Percentiles rank a stretch among this genome's conserved stretches.
phyloP scores from a whole-genome alignment of 2,113 vertebrate genomes.

The Zosterops japonicus region DNA sequence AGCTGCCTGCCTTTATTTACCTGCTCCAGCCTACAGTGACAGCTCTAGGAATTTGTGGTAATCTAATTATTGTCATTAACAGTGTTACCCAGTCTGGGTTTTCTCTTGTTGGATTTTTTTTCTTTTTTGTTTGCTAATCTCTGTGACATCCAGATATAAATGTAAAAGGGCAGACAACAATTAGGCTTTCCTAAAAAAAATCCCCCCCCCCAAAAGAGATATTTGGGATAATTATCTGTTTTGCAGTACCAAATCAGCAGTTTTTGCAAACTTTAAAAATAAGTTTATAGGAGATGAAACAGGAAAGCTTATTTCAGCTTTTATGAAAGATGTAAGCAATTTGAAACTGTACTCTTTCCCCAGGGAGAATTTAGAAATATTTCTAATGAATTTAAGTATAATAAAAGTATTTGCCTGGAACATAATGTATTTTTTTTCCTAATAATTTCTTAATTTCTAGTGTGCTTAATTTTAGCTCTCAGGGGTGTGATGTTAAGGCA shows the following conservation, averaged over 20 bases:
- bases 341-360: slow-evolving; percentile 65
- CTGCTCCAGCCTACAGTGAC: not conserved
- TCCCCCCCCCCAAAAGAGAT: not conserved
- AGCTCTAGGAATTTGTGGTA: slow-evolving; percentile 46
- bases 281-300: slow-evolving; percentile 72
- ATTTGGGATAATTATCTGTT: slow-evolving; percentile 70
- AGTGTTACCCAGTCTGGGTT: not conserved
- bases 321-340: slow-evolving; percentile 78
- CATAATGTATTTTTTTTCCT: slow-evolving; percentile 54
- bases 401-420: slow-evolving; percentile 67
- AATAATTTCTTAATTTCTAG: slow-evolving; percentile 76
- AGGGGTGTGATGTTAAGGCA: not conserved
- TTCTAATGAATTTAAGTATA: slow-evolving; percentile 76
- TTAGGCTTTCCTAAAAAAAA: slow-evolving; percentile 39
- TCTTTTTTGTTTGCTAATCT: not conserved
- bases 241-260: slow-evolving; percentile 61
- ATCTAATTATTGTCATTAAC: slow-evolving; percentile 60
- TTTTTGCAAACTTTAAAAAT: slow-evolving; percentile 63
- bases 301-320: slow-evolving; percentile 75
- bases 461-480: slow-evolving; percentile 65
- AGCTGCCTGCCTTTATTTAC: not conserved
- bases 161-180: slow-evolving; percentile 28
- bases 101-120: not conserved
- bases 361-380: slow-evolving; percentile 56
- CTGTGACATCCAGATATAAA: slow-evolving; percentile 51